Percentiles rank a stretch among this genome's conserved stretches.
These are phyloP conservation scores for Ivindomyrus marchei DNA, from an alignment of 2,113 vertebrate species.

Conservation along the genomic window DNA sequence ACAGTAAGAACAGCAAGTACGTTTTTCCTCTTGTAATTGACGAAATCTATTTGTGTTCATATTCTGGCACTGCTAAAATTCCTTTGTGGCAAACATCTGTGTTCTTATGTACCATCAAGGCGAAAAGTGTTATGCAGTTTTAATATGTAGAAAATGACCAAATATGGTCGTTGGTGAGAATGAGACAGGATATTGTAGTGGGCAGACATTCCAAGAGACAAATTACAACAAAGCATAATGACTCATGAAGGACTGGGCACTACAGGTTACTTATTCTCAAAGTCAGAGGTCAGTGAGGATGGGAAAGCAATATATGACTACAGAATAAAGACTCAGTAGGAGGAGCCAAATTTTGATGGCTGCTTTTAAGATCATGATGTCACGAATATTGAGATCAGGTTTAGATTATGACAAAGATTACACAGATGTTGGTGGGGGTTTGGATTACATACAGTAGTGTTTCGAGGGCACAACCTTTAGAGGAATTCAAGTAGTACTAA, in stretches of 20 bases:
- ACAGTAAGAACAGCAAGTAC: not conserved
- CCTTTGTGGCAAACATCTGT: not conserved
- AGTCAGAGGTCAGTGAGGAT: not conserved
- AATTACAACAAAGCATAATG: not conserved
- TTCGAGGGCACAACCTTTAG: not conserved
- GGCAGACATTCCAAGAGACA: not conserved
- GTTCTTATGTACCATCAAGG: not conserved
- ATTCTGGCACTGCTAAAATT: not conserved
- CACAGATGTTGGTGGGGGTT: not conserved
- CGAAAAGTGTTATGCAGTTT: not conserved
- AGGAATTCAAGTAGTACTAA: not conserved
- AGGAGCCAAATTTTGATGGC: not conserved
- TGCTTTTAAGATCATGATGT: not conserved
- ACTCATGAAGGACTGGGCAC: not conserved
- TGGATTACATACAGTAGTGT: not conserved
- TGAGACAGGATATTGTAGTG: not conserved
- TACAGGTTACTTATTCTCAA: not conserved
- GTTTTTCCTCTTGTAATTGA: not conserved
- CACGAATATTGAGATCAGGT: not conserved
- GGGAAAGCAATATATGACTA: not conserved
- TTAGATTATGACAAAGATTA: not conserved
- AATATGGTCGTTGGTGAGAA: not conserved
- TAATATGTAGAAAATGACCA: not conserved
- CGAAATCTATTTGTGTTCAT: not conserved
- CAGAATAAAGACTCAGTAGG: not conserved